A percentile compares a stretch with the other conserved stretches of the same genome.
Conservation (phyloP, 92 coral and sea anemone species). For the Phenganax marumi region DNA sequence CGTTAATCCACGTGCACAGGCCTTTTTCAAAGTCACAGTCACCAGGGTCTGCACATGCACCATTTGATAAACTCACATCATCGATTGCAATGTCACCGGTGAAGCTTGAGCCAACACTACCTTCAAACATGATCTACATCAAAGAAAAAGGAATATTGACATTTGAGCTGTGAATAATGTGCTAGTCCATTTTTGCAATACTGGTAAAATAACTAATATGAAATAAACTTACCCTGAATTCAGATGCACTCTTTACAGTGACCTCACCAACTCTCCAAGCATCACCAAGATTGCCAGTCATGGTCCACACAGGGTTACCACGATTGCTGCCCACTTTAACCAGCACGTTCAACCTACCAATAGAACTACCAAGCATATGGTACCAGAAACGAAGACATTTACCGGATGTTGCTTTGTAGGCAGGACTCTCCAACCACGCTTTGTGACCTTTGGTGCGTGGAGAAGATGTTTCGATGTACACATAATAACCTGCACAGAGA, state of each 20-base stretch:
- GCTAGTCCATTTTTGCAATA: background rate
- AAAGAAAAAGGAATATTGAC: background rate
- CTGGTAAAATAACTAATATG: background rate
- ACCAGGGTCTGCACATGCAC: constrained; percentile 79
- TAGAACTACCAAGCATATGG: constrained; percentile 86
- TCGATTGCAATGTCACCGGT: constrained; percentile 81
- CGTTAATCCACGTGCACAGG: constrained; percentile 84
- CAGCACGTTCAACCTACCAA: constrained; percentile 79
- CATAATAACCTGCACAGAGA: constrained; percentile 69
- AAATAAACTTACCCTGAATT: constrained; percentile 67
- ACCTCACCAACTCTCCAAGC: constrained; percentile 87
- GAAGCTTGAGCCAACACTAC: constrained; percentile 70
- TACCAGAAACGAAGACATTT: constrained; percentile 96
- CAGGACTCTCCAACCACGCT: constrained; percentile 91
- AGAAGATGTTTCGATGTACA: constrained; percentile 90
- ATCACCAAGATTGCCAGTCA: constrained; percentile 87
- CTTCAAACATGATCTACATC: constrained; percentile 71
- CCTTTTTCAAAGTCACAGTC: constrained; percentile 93
- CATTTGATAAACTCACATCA: constrained; percentile 69
- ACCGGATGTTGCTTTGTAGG: constrained; percentile 75
- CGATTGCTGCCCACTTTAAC: constrained; percentile 72
- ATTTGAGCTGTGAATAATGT: background rate
- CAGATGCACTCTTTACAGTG: constrained; percentile 69
- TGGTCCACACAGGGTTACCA: constrained; percentile 80
- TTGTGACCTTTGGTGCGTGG: constrained; percentile 94